These are phyloP conservation scores for Orbicella faveolata DNA, from an alignment of 64 coral and sea anemone species.

Conservation along the genomic window DNA sequence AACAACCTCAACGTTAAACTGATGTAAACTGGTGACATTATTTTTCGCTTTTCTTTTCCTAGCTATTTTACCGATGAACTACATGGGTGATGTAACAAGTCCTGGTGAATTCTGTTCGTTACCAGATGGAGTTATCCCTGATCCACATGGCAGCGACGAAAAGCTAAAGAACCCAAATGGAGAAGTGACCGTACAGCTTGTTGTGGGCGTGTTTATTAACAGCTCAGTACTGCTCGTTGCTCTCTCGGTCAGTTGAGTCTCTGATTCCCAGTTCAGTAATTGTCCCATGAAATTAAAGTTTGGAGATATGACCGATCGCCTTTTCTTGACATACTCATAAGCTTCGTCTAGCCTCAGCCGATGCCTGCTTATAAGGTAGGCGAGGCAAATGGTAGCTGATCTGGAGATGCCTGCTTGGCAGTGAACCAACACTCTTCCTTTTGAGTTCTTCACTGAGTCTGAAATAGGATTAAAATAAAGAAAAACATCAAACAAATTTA, in stretches of 20 bases:
- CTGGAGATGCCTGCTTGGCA: slow-evolving; percentile 97
- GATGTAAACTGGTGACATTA: neutral
- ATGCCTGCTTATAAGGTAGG: slow-evolving; percentile 82
- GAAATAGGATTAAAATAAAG: slow-evolving; percentile 26
- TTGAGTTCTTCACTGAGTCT: slow-evolving; percentile 92
- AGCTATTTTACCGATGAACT: neutral
- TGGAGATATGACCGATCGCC: slow-evolving; percentile 92
- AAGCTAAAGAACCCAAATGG: slow-evolving; percentile 79
- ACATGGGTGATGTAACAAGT: slow-evolving; percentile 79
- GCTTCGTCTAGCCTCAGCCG: slow-evolving; percentile 84
- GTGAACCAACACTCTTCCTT: slow-evolving; percentile 88
- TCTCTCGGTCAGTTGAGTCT: slow-evolving; percentile 39
- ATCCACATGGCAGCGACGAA: slow-evolving; percentile 68
- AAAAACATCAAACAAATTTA: neutral
- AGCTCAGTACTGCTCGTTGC: slow-evolving; percentile 22
- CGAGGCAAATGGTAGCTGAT: slow-evolving; percentile 95
- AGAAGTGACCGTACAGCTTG: slow-evolving; percentile 17
- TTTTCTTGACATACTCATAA: slow-evolving; percentile 91
- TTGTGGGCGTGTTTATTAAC: slow-evolving; percentile 25
- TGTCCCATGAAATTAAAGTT: slow-evolving; percentile 99
- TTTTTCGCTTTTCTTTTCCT: neutral
- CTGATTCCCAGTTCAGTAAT: slow-evolving; percentile 88
- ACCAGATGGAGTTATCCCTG: slow-evolving; percentile 53
- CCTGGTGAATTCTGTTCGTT: slow-evolving; percentile 56
- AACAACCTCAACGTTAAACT: neutral